Evolutionary conservation across 2,888 invertebrate species (phyloP).

Genomic region (Stratiomys singularior): DNA sequence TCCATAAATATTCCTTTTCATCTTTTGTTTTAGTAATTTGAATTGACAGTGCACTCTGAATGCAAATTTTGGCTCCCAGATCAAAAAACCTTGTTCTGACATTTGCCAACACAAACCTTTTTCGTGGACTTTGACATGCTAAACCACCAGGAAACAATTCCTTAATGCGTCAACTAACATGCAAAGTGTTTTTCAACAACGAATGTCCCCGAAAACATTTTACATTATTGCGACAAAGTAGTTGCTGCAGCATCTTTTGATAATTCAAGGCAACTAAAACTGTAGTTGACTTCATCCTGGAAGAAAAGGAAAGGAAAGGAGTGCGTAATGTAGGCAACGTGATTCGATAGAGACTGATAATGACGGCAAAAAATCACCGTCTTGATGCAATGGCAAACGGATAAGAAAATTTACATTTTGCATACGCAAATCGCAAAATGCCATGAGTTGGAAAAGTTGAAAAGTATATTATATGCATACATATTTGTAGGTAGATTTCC

Average conservation of each 20-base stretch:
- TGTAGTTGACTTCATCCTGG: background rate
- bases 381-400: background rate
- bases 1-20: too few species aligned
- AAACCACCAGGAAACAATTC: too few species aligned
- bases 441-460: background rate
- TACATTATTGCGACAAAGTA: background rate
- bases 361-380: background rate
- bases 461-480: background rate
- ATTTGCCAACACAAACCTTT: too few species aligned
- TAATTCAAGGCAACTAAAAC: background rate
- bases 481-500: too few species aligned
- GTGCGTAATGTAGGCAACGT: background rate
- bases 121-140: too few species aligned
- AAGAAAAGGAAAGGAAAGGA: background rate
- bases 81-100: too few species aligned
- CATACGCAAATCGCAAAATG: conserved; percentile 11
- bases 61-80: too few species aligned
- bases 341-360: background rate
- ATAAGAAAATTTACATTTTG: conserved; percentile 10
- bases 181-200: too few species aligned
- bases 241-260: background rate
- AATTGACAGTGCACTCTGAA: too few species aligned
- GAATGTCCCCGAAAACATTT: background rate
- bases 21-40: too few species aligned
- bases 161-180: too few species aligned